phyloP scores from a whole-genome alignment of 2,797 vertebrate genomes.

The Phyllotis vaccarum region DNA sequence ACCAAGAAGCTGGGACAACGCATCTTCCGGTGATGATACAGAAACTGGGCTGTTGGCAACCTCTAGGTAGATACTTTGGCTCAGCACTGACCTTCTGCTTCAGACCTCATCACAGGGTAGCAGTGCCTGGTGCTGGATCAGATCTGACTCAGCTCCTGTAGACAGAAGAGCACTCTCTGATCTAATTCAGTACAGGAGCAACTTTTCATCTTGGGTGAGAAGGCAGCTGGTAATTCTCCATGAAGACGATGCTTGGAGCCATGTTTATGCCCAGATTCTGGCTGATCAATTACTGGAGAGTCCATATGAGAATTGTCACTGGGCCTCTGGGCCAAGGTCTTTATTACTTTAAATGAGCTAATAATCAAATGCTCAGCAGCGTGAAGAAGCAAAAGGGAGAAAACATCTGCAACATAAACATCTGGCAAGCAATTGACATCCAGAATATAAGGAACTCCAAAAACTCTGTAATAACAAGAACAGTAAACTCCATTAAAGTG shows the following conservation, averaged over 20 bases:
- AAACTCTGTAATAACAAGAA: neutral
- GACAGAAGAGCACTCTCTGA: neutral
- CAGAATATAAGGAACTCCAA: neutral
- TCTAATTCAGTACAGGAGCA: neutral
- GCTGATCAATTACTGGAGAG: neutral
- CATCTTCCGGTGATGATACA: neutral
- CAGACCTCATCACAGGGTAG: neutral
- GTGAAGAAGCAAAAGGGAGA: neutral
- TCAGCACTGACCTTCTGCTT: neutral
- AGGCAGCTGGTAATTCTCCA: neutral
- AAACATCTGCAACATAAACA: neutral
- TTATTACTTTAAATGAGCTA: neutral
- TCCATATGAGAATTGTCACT: neutral
- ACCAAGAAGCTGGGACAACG: neutral
- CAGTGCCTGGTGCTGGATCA: neutral
- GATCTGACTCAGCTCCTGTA: neutral
- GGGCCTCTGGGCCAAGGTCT: neutral
- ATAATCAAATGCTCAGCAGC: neutral
- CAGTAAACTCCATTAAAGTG: neutral
- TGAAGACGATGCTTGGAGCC: neutral
- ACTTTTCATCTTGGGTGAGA: neutral
- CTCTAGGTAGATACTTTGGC: neutral
- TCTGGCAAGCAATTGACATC: neutral
- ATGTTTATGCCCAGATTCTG: neutral
- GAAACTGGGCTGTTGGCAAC: neutral